Percentiles rank a stretch among this genome's conserved stretches.
Evolutionary conservation across 2,888 invertebrate genomes (phyloP).

Genomic region (Brachypalpus laphriformis): DNA sequence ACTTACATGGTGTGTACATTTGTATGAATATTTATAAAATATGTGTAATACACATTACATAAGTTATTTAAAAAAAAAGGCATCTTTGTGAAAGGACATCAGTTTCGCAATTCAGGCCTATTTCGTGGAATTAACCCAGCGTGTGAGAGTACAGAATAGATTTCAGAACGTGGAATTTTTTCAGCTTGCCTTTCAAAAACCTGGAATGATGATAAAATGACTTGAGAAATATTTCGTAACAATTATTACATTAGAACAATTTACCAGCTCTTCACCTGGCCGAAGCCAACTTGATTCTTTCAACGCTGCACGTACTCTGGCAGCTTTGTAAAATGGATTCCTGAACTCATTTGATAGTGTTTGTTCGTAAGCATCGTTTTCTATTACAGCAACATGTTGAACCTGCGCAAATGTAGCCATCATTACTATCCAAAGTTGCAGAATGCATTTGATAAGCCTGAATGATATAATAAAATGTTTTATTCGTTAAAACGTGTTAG

Average conservation of each 20-base stretch:
- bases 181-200: slow-evolving; percentile 86
- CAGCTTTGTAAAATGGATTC: slow-evolving; percentile 86
- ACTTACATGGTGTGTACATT: neutral
- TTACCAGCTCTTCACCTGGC: slow-evolving; percentile 85
- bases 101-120: slow-evolving; percentile 3
- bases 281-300: slow-evolving; percentile 85
- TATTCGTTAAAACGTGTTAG: too few species aligned
- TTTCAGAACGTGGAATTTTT: slow-evolving; percentile 85
- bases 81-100: neutral
- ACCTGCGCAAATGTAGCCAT: slow-evolving; percentile 73
- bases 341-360: slow-evolving; percentile 84
- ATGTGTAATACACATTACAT: too few species aligned
- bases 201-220: slow-evolving; percentile 78
- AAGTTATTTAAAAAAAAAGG: too few species aligned
- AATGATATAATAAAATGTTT: neutral
- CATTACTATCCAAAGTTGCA: slow-evolving; percentile 29
- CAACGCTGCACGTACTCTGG: slow-evolving; percentile 84
- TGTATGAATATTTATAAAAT: slow-evolving; percentile 12
- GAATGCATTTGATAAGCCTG: slow-evolving; percentile 44
- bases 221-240: neutral
- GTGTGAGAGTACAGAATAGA: slow-evolving; percentile 86
- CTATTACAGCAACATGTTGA: slow-evolving; percentile 86
- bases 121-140: slow-evolving; percentile 85
- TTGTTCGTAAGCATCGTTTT: slow-evolving; percentile 85
- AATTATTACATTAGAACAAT: slow-evolving; percentile 18